Evolutionary conservation across 2,888 invertebrate genomes (phyloP).

Genomic region (Aphidoletes aphidimyza): DNA sequence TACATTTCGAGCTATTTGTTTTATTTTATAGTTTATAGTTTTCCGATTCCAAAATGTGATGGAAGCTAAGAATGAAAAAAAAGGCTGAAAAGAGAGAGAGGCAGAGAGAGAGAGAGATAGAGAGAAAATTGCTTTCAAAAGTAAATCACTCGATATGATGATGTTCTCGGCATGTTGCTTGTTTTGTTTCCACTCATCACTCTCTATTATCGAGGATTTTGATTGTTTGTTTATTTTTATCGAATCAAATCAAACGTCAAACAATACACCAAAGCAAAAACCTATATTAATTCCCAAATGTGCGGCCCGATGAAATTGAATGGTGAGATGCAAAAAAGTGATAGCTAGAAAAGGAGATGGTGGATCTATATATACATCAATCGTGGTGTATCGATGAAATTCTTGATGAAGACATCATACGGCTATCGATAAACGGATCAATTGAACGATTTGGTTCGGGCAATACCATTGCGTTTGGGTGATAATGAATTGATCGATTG

Average conservation of each 20-base stretch:
- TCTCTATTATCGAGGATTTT: slow-evolving; percentile 12
- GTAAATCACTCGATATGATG: slow-evolving; percentile 35
- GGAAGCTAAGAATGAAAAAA: too few relatives aligned
- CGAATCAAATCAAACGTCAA: slow-evolving; percentile 32
- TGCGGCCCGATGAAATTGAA: not conserved
- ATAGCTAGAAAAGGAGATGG: too few relatives aligned
- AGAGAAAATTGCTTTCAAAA: not conserved
- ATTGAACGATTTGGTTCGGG: not conserved
- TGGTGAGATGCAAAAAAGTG: not conserved
- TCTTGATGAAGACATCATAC: slow-evolving; percentile 4
- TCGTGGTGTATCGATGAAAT: too few relatives aligned
- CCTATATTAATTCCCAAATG: slow-evolving; percentile 43
- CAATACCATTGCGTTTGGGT: not conserved
- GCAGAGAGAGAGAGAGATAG: too few relatives aligned
- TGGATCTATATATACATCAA: too few relatives aligned
- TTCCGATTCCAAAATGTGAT: not conserved
- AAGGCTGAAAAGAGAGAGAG: too few relatives aligned
- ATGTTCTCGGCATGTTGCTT: not conserved
- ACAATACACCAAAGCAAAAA: not conserved
- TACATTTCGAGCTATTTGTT: too few relatives aligned
- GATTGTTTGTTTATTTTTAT: slow-evolving; percentile 42
- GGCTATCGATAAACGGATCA: slow-evolving; percentile 21
- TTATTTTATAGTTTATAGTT: not conserved
- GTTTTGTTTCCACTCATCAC: not conserved
- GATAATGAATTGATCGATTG: not conserved